Evolutionary conservation across 2,888 invertebrate genomes (phyloP), one percentile per base, ranked within the genome.

Genomic region (Pegoplata infirma): DNA sequence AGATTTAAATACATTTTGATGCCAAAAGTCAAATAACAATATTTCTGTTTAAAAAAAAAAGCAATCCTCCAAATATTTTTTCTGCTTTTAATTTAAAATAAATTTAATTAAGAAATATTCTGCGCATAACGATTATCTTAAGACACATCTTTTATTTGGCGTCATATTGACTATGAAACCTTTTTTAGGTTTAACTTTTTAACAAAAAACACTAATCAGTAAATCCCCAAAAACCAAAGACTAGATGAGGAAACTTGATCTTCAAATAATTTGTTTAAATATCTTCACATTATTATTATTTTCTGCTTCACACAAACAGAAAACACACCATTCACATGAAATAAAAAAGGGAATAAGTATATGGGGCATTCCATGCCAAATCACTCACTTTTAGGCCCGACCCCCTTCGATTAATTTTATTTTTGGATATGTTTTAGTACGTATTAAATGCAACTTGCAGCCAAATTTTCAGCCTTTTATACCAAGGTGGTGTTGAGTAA

Each of bases 231-330:
- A 14, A 55, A n/a, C n/a, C n/a, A n/a, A n/a, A 71, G 49, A 72
- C 28, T 55, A 71, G 55, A 72, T 56, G 21, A 72, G 32, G 61
- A 68, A 77, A 72, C 51, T 63, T 67, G 68, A 72, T 68, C 63
- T 68, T 53, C 56, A 64, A 73, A 73, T 58, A 59, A 66, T 66
- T 76, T 64, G 47, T 74, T 36, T 21, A 51, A 68, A 69, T 69
- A 61, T 66, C 64, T 59, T 53, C 16, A 55, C 53, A 28, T 40
- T 40, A 49, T 23, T 36, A n/a, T 49, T 46, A 44, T 63, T 49
- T 47, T 36, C 10, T 56, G 25, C 7, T 12, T 14, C 55, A 19
- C 16, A 44, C 5, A 21, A n/a, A n/a, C n/a, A n/a, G n/a, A n/a
- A n/a, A n/a, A n/a, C 1, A 14, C 16, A 46, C 17, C 8, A 51